phyloP scores from a whole-genome alignment of 2,113 vertebrate genomes.

The Sylvia atricapilla region DNA sequence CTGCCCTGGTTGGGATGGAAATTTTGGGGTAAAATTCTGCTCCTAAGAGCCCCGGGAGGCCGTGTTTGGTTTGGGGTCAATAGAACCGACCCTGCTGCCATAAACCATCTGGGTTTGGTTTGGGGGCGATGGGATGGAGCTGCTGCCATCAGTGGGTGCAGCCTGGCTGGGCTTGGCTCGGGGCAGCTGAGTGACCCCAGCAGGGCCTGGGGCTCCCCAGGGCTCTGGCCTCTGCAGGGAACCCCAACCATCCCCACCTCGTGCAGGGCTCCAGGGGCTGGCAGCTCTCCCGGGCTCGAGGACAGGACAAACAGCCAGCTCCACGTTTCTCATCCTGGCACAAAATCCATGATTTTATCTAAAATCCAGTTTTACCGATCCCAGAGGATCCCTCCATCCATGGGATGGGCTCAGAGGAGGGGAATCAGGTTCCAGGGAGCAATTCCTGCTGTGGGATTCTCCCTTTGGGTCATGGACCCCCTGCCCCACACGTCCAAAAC shows the following conservation, averaged over 20 bases:
- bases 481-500: not conserved
- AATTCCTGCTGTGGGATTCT: not conserved
- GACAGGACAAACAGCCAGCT: not conserved
- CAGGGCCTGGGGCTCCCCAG: not conserved
- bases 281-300: not conserved
- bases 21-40: no score
- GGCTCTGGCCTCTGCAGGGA: not conserved
- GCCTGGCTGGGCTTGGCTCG: no score
- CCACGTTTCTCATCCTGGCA: not conserved
- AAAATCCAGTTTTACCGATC: not conserved
- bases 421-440: not conserved
- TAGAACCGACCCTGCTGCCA: not conserved
- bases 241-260: not conserved
- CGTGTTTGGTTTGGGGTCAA: not conserved
- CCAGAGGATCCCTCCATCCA: not conserved
- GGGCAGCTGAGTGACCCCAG: not conserved
- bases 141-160: no score
- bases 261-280: not conserved
- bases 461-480: no score
- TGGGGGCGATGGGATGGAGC: no score
- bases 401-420: not conserved
- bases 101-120: no score
- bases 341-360: not conserved
- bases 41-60: no score
- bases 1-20: not conserved